Evolutionary conservation across 2,888 invertebrate species (phyloP).

Genomic region (Crepidodera aurea): DNA sequence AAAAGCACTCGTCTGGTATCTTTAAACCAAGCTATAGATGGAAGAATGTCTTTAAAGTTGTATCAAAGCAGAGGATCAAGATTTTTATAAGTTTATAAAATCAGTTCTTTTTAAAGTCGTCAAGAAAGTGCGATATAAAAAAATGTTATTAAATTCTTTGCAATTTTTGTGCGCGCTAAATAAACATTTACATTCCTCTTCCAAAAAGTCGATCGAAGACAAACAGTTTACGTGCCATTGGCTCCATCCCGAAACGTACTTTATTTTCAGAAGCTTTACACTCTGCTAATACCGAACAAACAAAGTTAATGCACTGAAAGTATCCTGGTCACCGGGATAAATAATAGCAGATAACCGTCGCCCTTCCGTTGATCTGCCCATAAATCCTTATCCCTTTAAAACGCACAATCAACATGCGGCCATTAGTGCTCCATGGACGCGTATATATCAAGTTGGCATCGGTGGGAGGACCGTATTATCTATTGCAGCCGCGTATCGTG

Average conservation of each 20-base stretch:
- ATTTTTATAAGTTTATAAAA: too few relatives aligned
- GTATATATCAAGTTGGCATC: constrained; percentile 57
- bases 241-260: constrained; percentile 1
- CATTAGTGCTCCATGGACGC: constrained; percentile 58
- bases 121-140: too few relatives aligned
- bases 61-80: too few relatives aligned
- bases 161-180: too few relatives aligned
- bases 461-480: constrained; percentile 56
- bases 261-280: constrained; percentile 25
- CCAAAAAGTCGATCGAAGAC: not conserved
- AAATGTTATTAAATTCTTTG: too few relatives aligned
- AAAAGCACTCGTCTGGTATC: too few relatives aligned
- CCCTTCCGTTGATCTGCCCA: constrained; percentile 55
- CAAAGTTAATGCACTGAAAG: constrained; percentile 56
- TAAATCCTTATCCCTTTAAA: constrained; percentile 59
- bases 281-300: constrained; percentile 28
- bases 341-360: constrained; percentile 49
- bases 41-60: too few relatives aligned
- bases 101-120: too few relatives aligned
- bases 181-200: too few relatives aligned
- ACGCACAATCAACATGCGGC: constrained; percentile 61
- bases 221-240: constrained; percentile 10
- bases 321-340: constrained; percentile 53
- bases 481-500: constrained; percentile 51
- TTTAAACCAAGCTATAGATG: too few relatives aligned